Percentiles rank a stretch among this genome's conserved stretches.
These are phyloP conservation scores for Megaptera novaeangliae DNA, from an alignment of 2,113 vertebrate genomes.

Conservation along the genomic window DNA sequence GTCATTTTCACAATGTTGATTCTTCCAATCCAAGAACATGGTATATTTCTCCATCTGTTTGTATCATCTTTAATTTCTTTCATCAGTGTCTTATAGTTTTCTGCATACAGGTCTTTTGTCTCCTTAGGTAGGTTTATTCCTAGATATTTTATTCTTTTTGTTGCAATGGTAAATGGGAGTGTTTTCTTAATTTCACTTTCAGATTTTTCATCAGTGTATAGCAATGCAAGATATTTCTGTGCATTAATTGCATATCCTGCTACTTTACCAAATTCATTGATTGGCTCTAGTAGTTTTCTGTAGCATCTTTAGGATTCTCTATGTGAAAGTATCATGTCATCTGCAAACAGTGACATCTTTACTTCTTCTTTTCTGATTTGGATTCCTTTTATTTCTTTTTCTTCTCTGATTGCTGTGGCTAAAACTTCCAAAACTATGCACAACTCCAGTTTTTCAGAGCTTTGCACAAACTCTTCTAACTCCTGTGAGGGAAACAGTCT, in stretches of 20 bases:
- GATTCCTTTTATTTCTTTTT: not conserved
- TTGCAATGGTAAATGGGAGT: not conserved
- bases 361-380: not conserved
- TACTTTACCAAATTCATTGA: no score
- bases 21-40: no score
- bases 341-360: not conserved
- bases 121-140: no score
- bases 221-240: not conserved
- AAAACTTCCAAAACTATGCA: conserved; percentile 39
- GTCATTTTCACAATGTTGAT: no score
- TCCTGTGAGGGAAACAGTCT: conserved; percentile 76
- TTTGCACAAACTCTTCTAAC: conserved; percentile 89
- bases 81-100: no score
- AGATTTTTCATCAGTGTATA: not conserved
- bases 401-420: not conserved
- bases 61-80: no score
- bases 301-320: no score
- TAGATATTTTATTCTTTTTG: no score
- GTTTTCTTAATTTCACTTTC: not conserved
- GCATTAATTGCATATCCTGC: not conserved
- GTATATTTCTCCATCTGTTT: no score
- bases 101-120: no score
- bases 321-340: no score
- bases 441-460: conserved; percentile 85
- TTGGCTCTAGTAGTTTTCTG: no score